Conservation (phyloP, 2,888 invertebrate species). For the Dolomedes plantarius region DNA sequence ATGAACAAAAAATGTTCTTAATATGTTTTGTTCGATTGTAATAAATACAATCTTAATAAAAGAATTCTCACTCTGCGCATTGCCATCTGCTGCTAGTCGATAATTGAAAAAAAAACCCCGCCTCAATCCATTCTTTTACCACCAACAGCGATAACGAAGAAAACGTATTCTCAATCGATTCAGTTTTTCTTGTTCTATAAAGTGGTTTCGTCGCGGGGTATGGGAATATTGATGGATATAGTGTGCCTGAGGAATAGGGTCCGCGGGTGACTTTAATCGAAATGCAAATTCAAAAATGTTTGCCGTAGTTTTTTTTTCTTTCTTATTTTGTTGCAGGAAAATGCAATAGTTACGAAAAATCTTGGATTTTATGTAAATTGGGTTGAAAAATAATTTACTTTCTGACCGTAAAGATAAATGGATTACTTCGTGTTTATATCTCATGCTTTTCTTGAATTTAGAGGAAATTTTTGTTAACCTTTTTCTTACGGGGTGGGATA, state of each 20-base stretch:
- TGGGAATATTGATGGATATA: not conserved
- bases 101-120: constrained; percentile 16
- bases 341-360: not conserved
- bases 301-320: not conserved
- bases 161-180: constrained; percentile 49
- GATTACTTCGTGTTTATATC: too few relatives aligned
- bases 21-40: too few relatives aligned
- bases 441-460: too few relatives aligned
- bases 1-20: too few relatives aligned
- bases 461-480: too few relatives aligned
- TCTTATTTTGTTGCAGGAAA: not conserved
- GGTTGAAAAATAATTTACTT: too few relatives aligned
- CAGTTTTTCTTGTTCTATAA: constrained; percentile 11
- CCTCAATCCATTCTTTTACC: constrained; percentile 10
- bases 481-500: too few relatives aligned
- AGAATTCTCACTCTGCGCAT: constrained; percentile 14
- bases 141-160: constrained; percentile 31
- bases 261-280: not conserved
- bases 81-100: constrained; percentile 42
- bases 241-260: not conserved
- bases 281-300: constrained; percentile 1
- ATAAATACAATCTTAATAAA: too few relatives aligned
- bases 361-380: not conserved
- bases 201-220: constrained; percentile 5
- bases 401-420: too few relatives aligned